A percentile compares a stretch with the other conserved stretches of the same genome.
Evolutionary conservation across 1,140 invertebrate species (phyloP).

Genomic region (Globodera rostochiensis): DNA sequence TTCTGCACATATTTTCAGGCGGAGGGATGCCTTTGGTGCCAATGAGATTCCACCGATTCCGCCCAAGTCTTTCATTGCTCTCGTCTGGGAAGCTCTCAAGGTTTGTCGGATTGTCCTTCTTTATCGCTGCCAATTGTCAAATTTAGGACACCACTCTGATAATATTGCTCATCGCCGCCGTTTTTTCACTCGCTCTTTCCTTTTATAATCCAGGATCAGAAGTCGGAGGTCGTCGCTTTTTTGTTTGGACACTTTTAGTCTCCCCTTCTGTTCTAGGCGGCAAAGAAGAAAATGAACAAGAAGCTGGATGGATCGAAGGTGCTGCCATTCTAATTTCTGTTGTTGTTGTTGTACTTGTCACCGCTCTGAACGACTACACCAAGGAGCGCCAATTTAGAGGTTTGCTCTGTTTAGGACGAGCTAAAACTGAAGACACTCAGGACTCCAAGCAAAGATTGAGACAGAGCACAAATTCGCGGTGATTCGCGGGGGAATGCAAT

Average conservation of each 20-base stretch:
- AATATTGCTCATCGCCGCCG: constrained; percentile 70
- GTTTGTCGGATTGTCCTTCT: constrained; percentile 24
- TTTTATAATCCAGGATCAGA: neutral
- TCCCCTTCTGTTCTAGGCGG: neutral
- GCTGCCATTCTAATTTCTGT: constrained; percentile 64
- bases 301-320: constrained; percentile 46
- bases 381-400: constrained; percentile 68
- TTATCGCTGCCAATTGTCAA: neutral
- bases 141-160: constrained; percentile 40
- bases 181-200: constrained; percentile 78
- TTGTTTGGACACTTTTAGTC: neutral
- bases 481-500: constrained; percentile 85
- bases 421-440: constrained; percentile 15
- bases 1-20: constrained; percentile 66
- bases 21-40: constrained; percentile 90
- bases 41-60: constrained; percentile 98
- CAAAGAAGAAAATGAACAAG: constrained; percentile 31
- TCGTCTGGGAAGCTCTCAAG: constrained; percentile 98
- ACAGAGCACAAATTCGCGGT: constrained; percentile 97
- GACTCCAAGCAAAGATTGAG: constrained; percentile 95
- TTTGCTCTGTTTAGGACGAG: constrained; percentile 4
- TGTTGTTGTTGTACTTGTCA: constrained; percentile 65
- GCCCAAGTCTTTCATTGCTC: constrained; percentile 94
- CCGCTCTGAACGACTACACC: constrained; percentile 64
- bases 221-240: neutral